Evolutionary conservation across 2,888 invertebrate species (phyloP).

Genomic region (Clusia tigrina): DNA sequence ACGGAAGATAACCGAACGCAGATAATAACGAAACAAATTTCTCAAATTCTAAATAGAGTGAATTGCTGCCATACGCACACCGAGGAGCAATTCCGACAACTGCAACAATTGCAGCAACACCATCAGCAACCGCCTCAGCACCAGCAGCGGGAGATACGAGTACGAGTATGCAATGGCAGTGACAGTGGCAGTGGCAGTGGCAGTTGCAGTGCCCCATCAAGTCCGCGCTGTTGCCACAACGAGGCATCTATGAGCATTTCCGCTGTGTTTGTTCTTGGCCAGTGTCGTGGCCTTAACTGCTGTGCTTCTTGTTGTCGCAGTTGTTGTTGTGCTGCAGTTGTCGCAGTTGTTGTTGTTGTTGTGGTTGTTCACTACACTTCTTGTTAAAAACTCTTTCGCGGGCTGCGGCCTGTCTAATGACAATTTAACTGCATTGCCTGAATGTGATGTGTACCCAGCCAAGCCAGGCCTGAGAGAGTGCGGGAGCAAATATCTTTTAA

Average conservation of each 20-base stretch:
- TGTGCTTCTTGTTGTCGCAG: too few species aligned
- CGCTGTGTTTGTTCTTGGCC: background rate
- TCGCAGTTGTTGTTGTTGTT: background rate
- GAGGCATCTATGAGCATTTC: conserved; percentile 10
- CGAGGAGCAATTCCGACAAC: background rate
- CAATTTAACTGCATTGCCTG: background rate
- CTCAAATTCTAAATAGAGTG: conserved; percentile 26
- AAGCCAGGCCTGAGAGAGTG: conserved; percentile 27
- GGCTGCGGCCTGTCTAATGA: background rate
- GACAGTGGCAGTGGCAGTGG: background rate
- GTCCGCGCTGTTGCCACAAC: background rate
- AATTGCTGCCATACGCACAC: background rate
- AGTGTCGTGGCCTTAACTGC: background rate
- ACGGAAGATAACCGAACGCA: conserved; percentile 27
- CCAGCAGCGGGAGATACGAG: background rate
- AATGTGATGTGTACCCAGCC: too few species aligned
- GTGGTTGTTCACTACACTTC: background rate
- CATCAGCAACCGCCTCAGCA: too few species aligned
- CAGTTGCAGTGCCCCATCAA: background rate
- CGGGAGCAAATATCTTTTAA: conserved; percentile 44
- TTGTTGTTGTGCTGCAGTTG: background rate
- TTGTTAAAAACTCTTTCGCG: background rate
- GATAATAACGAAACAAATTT: conserved; percentile 35
- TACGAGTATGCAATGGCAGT: too few species aligned
- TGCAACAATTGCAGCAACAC: background rate